Base-by-base conservation (phyloP, 2,888 invertebrate genomes). In the Drosophila mayaguana region DNA sequence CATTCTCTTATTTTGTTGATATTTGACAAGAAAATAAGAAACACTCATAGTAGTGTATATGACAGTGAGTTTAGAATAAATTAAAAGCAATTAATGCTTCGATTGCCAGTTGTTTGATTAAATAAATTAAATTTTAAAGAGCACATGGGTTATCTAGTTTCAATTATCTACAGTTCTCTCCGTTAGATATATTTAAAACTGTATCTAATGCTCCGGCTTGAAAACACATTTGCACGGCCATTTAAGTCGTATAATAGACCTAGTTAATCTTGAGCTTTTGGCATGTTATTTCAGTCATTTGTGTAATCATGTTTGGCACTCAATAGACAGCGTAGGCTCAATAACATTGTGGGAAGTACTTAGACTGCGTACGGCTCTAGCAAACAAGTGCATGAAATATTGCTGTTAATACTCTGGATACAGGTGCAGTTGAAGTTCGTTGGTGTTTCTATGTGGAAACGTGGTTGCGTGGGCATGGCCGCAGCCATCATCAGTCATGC, bases 401-500 rank as follows among this genome's bases (percentile, higher is more conserved):
- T 51, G 68, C 57, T 80, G 63, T 71, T 22, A 38, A 36, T 22
- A 56, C 59, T 34, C 48, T 20, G 65, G 54, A 62, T 62, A 63
- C 64, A 75, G 62, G 60, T 69, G 61, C 75, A 63, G 63, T 46
- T 38, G 43, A 28, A 46, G 48, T 43, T 65, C 43, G 36, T 54
- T 25, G 22, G 43, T 16, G 56, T 65, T 64, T 53, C 54, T 51
- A 40, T 62, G 69, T 46, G 60, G 71, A 48, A 69, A 53, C 45
- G 28, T 48, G 46, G 53, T 53, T n/a, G n/a, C n/a, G 54, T 54
- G 22, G 54, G 34, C 32, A 20, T 68, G 55, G 81, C 55, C 64
- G 65, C 69, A 75, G 81, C 59, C 82, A 84, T 87, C 81, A 88
- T 85, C 83, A 89, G 85, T 89, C 84, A 89, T 85, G 84, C 84